Evolutionary conservation across 2,797 vertebrate species (phyloP).

Genomic region (Toxotes lorentzi): DNA sequence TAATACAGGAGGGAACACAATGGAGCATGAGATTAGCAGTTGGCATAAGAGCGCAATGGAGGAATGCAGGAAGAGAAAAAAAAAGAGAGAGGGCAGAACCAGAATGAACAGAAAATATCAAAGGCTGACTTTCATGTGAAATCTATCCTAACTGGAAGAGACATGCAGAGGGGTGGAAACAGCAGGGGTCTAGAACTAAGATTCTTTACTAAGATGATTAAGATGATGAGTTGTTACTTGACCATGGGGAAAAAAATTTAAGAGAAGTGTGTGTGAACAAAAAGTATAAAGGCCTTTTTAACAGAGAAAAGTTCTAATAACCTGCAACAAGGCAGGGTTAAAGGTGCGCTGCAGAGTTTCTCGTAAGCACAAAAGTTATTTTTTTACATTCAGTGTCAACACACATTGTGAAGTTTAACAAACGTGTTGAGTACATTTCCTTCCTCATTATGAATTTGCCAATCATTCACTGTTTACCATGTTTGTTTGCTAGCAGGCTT

Average conservation of each 20-base stretch:
- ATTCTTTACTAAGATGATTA: too few relatives aligned
- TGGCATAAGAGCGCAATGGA: conserved; percentile 20
- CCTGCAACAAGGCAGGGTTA: background rate
- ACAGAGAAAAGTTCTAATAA: background rate
- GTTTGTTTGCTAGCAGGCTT: background rate
- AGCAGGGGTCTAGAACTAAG: too few relatives aligned
- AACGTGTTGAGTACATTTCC: conserved; percentile 4
- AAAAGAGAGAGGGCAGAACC: conserved; percentile 17
- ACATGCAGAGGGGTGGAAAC: too few relatives aligned
- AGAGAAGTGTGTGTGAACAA: too few relatives aligned
- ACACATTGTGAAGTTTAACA: background rate
- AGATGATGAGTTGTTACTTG: background rate
- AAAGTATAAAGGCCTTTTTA: too few relatives aligned
- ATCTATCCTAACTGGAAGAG: conserved; percentile 15
- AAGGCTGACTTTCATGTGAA: background rate
- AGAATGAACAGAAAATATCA: conserved; percentile 4
- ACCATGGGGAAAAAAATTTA: background rate
- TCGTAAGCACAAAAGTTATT: background rate
- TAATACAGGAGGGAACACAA: conserved; percentile 35
- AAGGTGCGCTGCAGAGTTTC: background rate
- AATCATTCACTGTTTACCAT: background rate
- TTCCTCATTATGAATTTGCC: background rate
- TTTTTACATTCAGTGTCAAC: background rate
- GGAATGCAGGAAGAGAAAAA: conserved; percentile 30
- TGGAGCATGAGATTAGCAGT: conserved; percentile 34